A percentile compares a stretch with the other conserved stretches of the same genome.
phyloP scores from a whole-genome alignment of 1,140 invertebrate species.

The Antheraea mylitta region DNA sequence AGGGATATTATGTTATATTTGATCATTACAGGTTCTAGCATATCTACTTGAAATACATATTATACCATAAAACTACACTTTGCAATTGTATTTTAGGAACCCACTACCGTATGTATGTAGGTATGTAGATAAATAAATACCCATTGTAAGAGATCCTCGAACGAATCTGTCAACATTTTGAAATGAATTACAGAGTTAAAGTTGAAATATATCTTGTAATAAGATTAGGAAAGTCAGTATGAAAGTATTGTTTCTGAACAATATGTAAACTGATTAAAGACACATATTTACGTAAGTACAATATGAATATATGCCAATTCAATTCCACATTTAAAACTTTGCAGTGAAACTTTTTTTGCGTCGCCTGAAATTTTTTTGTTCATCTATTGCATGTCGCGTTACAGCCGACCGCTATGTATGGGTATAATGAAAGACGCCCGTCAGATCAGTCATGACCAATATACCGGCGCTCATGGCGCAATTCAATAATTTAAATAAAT shows the following conservation, averaged over 20 bases:
- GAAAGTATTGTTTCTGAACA: background rate
- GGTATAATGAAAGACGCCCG: too few relatives aligned
- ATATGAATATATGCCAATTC: background rate
- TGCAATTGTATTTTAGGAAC: conserved; percentile 45
- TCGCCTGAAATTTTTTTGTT: too few relatives aligned
- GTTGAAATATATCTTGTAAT: too few relatives aligned
- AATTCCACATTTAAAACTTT: background rate
- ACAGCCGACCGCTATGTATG: too few relatives aligned
- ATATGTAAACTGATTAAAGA: background rate
- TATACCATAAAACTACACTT: conserved; percentile 54
- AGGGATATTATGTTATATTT: conserved; percentile 57
- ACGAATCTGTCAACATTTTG: conserved; percentile 58
- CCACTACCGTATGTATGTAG: conserved; percentile 54
- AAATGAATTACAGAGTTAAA: conserved; percentile 17
- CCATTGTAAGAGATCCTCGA: conserved; percentile 54
- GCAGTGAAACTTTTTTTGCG: too few relatives aligned
- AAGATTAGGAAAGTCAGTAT: background rate
- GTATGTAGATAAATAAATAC: conserved; percentile 43
- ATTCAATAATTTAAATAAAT: too few relatives aligned
- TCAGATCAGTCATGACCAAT: too few relatives aligned
- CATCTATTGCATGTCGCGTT: too few relatives aligned
- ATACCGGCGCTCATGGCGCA: too few relatives aligned
- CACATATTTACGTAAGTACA: background rate
- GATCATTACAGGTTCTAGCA: conserved; percentile 68
- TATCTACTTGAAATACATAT: conserved; percentile 54